A percentile compares a stretch with the other conserved stretches of the same genome.
Evolutionary conservation across 2,113 vertebrate genomes (phyloP).

Genomic region (Cebus imitator): DNA sequence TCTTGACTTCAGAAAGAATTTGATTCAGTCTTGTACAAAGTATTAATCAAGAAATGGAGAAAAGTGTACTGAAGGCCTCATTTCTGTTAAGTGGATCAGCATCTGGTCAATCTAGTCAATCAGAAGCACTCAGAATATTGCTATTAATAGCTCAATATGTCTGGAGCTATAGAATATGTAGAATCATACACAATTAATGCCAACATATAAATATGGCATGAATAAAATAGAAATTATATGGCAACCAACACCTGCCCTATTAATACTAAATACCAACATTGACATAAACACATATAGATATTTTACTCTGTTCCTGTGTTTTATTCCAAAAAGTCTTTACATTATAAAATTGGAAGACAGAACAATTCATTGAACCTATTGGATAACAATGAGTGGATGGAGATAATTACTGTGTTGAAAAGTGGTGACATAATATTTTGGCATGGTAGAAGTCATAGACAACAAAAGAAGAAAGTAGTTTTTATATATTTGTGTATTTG

Average conservation of each 20-base stretch:
- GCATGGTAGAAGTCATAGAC: not conserved
- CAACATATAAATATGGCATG: not conserved
- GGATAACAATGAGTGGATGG: not conserved
- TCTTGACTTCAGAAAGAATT: slow-evolving; percentile 61
- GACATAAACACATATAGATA: not conserved
- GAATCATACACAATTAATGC: not conserved
- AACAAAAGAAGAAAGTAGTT: not conserved
- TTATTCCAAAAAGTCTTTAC: not conserved
- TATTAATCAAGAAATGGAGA: slow-evolving; percentile 59
- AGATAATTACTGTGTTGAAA: not conserved
- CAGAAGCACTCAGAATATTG: slow-evolving; percentile 48
- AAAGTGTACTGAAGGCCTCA: not conserved
- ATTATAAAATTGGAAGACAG: not conserved
- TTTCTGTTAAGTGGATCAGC: not conserved
- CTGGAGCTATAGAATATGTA: not conserved
- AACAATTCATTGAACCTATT: not conserved
- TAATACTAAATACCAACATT: not conserved
- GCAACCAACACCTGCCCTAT: not conserved
- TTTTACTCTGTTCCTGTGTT: not conserved
- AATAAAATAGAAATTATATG: slow-evolving; percentile 43
- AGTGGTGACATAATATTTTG: not conserved
- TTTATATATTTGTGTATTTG: not conserved
- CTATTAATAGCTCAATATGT: slow-evolving; percentile 34
- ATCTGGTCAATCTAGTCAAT: slow-evolving; percentile 14
- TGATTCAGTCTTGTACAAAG: slow-evolving; percentile 42